Evolutionary conservation across 64 coral and sea anemone genomes (phyloP).

Genomic region (Astreopora myriophthalma): DNA sequence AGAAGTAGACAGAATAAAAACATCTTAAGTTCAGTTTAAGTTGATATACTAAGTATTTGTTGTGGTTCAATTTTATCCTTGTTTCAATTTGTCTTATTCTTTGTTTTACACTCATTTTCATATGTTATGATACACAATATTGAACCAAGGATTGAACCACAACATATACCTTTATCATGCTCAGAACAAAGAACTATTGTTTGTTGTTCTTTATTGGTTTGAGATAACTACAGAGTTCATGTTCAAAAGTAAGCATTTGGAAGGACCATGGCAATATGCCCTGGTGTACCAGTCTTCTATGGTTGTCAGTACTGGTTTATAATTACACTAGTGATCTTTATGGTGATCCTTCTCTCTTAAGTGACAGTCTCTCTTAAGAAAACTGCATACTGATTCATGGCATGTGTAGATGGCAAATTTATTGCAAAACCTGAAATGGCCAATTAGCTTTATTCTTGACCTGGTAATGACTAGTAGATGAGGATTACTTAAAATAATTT

Average conservation of each 20-base stretch:
- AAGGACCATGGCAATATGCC: slow-evolving; percentile 23
- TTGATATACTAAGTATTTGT: neutral
- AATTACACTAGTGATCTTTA: neutral
- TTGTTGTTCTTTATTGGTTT: slow-evolving; percentile 22
- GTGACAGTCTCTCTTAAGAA: neutral
- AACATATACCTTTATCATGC: neutral
- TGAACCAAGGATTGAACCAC: neutral
- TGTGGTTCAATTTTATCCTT: neutral
- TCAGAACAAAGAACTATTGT: neutral
- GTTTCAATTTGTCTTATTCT: neutral
- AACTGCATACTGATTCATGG: neutral
- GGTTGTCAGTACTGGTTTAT: neutral
- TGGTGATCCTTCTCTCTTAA: neutral
- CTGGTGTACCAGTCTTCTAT: slow-evolving; percentile 1
- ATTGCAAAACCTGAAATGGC: slow-evolving; percentile 20
- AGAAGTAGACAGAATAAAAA: slow-evolving; percentile 44
- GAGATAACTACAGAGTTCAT: slow-evolving; percentile 11
- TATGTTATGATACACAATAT: neutral
- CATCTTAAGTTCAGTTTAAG: slow-evolving; percentile 11
- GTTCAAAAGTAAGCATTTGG: slow-evolving; percentile 35
- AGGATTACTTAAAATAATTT: neutral
- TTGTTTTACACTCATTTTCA: neutral
- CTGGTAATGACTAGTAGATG: neutral
- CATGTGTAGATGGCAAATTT: neutral
- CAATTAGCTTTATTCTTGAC: neutral